Conservation (phyloP, 2,797 vertebrate species). For the Eremophila alpestris region DNA sequence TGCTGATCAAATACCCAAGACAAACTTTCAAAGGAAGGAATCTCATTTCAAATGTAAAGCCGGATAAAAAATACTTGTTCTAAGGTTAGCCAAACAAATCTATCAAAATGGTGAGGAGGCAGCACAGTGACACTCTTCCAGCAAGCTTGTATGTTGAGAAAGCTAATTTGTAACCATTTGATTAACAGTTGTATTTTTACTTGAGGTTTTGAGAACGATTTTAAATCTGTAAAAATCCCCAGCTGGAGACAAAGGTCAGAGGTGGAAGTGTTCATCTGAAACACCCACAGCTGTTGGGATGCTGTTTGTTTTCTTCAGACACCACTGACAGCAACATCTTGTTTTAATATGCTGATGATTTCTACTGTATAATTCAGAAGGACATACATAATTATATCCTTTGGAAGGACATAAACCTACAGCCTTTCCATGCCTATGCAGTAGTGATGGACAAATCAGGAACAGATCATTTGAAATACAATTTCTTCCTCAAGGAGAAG, state of each 20-base stretch:
- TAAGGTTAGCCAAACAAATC: not conserved
- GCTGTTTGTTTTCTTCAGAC: not conserved
- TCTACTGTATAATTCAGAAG: not conserved
- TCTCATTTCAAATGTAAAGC: constrained; percentile 12
- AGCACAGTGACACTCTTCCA: not conserved
- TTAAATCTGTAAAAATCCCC: not conserved
- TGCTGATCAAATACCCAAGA: constrained; percentile 15
- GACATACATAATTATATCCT: not conserved
- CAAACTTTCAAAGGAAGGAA: constrained; percentile 7
- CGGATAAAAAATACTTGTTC: not conserved
- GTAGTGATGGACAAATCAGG: not conserved
- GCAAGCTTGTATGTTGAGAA: not conserved
- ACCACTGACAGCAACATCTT: not conserved
- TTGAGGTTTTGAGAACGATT: not conserved
- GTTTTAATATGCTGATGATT: not conserved
- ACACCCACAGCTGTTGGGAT: fast-evolving
- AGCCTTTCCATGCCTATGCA: not conserved
- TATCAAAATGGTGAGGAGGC: not conserved
- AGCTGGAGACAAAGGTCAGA: not conserved
- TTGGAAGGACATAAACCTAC: not conserved
- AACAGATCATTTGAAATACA: not conserved
- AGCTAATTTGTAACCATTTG: not conserved
- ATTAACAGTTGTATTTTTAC: not conserved
- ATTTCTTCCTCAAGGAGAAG: not conserved
- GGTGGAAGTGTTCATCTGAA: not conserved